Conservation (phyloP, 2,797 vertebrate genomes). For the Smutsia temminckii region DNA sequence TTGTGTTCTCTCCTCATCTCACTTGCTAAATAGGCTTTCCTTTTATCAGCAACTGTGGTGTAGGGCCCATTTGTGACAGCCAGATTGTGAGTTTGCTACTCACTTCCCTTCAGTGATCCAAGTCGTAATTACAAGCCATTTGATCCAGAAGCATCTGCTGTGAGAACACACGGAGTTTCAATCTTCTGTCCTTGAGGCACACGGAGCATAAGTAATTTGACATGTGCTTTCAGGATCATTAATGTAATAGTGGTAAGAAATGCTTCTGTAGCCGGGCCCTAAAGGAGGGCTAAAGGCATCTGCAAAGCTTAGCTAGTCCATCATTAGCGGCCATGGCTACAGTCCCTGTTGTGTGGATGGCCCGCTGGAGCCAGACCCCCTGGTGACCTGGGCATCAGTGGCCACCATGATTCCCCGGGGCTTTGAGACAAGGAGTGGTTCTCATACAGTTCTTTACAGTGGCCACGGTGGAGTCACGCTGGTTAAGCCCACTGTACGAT, state of each 20-base stretch:
- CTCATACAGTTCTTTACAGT: not conserved
- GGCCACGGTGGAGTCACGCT: fast-evolving
- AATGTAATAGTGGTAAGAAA: not conserved
- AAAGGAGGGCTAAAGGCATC: not conserved
- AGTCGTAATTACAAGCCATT: slow-evolving; percentile 63
- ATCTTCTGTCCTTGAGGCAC: slow-evolving; percentile 3
- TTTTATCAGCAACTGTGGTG: not conserved
- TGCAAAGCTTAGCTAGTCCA: not conserved
- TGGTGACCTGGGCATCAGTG: fast-evolving
- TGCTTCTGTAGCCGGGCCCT: not conserved
- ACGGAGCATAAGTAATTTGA: not conserved
- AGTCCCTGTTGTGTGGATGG: fast-evolving
- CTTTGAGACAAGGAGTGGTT: not conserved
- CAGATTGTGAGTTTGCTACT: slow-evolving; percentile 63
- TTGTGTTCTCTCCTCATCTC: slow-evolving; percentile 18
- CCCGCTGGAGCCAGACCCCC: not conserved
- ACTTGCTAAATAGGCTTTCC: slow-evolving; percentile 31
- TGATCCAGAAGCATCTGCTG: slow-evolving; percentile 63
- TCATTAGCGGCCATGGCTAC: fast-evolving
- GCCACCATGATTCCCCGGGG: fast-evolving
- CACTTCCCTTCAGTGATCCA: slow-evolving; percentile 33
- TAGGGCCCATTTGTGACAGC: slow-evolving; percentile 43
- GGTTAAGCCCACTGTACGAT: fast-evolving
- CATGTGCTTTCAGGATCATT: slow-evolving; percentile 13
- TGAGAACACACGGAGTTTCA: not conserved